Conservation (phyloP, 1,140 invertebrate genomes). For the Drosophila parabipectinata region DNA sequence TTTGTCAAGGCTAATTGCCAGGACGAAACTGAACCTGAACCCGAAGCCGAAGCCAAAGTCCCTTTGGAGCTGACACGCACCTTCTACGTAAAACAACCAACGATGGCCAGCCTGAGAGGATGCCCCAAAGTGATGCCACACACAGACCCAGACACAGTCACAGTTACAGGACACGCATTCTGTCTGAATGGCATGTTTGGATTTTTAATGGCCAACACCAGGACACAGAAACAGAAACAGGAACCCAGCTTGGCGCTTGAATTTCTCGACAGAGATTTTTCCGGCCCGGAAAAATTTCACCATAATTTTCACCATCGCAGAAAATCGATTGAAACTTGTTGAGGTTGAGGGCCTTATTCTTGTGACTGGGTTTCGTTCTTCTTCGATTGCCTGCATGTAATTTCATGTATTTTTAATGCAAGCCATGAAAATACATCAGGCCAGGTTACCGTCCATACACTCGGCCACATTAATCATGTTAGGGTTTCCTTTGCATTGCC, state of each 20-base stretch:
- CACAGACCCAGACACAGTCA: conserved; percentile 29
- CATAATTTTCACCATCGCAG: conserved; percentile 40
- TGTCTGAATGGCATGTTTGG: conserved; percentile 58
- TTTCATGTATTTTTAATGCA: conserved; percentile 73
- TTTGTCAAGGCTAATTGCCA: conserved; percentile 74
- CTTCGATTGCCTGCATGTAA: conserved; percentile 55
- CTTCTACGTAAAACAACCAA: conserved; percentile 29
- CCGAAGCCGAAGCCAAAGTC: conserved; percentile 20
- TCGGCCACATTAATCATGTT: conserved; percentile 67
- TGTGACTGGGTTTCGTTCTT: background rate
- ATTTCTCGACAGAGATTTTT: conserved; percentile 46
- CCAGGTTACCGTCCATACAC: conserved; percentile 19
- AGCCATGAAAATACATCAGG: conserved; percentile 60
- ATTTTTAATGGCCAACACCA: conserved; percentile 64
- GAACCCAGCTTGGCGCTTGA: conserved; percentile 7
- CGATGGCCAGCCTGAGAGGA: conserved; percentile 22
- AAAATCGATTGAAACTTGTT: conserved; percentile 59
- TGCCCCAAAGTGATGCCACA: conserved; percentile 33
- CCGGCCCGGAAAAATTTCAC: conserved; percentile 13
- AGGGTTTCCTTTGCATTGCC: conserved; percentile 34
- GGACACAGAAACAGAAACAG: background rate
- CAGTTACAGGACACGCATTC: conserved; percentile 38
- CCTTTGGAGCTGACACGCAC: conserved; percentile 67
- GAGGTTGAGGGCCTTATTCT: conserved; percentile 36
- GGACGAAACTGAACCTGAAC: conserved; percentile 19